Percentiles rank a stretch among this genome's conserved stretches.
These are phyloP conservation scores for Globodera rostochiensis DNA, from an alignment of 1,140 invertebrate genomes.

Conservation along the genomic window DNA sequence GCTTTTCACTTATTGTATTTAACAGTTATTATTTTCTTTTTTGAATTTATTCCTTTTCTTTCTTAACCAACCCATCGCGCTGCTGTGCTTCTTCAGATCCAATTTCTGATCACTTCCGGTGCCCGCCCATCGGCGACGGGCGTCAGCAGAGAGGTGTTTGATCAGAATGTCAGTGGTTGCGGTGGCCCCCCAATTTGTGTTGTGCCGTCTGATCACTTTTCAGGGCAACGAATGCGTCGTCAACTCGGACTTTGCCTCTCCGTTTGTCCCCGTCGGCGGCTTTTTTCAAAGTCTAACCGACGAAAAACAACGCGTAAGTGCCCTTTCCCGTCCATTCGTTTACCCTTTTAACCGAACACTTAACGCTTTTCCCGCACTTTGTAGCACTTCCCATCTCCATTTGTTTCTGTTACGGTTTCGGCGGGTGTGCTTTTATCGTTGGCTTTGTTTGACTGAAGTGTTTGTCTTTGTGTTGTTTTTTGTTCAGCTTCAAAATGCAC, in stretches of 20 bases:
- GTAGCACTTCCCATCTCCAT: slow-evolving; percentile 4
- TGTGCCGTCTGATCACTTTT: background rate
- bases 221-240: background rate
- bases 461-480: too few relatives aligned
- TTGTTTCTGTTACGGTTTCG: background rate
- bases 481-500: background rate
- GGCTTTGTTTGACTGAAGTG: too few relatives aligned
- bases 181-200: background rate
- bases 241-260: background rate
- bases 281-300: background rate
- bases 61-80: background rate
- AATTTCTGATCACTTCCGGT: background rate
- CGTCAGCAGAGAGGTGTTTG: background rate
- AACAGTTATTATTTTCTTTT: background rate
- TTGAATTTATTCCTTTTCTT: background rate
- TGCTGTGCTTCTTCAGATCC: background rate
- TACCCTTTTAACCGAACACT: too few relatives aligned
- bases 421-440: background rate
- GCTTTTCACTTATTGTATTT: slow-evolving; percentile 11
- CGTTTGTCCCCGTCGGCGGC: background rate
- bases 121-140: too few relatives aligned
- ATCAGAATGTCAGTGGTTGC: background rate
- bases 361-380: slow-evolving; percentile 7
- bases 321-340: background rate
- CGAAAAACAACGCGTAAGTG: background rate